Conservation (phyloP, 2,113 vertebrate species). For the Drymodes brunneopygia region DNA sequence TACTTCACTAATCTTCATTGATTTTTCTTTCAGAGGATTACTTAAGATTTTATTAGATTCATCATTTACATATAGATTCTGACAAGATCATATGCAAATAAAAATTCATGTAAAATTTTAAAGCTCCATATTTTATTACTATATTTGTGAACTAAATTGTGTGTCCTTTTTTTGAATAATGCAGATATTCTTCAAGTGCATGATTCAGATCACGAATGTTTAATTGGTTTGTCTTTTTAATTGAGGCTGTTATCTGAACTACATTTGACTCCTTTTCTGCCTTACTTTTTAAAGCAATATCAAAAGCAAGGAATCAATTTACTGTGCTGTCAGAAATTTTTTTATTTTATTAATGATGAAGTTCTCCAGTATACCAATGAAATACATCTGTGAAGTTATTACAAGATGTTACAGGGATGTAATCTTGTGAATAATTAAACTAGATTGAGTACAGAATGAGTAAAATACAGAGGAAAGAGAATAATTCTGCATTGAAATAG, state of each 20-base stretch:
- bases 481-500: background rate
- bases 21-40: background rate
- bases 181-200: background rate
- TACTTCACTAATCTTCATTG: background rate
- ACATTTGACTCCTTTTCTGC: background rate
- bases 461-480: background rate
- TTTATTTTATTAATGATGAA: background rate
- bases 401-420: background rate
- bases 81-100: background rate
- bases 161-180: background rate
- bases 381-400: background rate
- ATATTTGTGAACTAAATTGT: background rate
- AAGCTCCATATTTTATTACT: background rate
- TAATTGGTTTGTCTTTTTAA: slow-evolving; percentile 1
- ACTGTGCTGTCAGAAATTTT: background rate
- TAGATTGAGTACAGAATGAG: background rate
- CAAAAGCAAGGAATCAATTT: background rate
- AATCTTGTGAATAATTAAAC: background rate
- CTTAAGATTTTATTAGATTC: background rate
- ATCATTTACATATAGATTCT: background rate
- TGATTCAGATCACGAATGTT: background rate
- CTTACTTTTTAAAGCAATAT: background rate
- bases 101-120: background rate
- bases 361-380: background rate
- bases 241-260: background rate